phyloP scores from a whole-genome alignment of 2,888 invertebrate species.

The Caenorhabditis sp. region DNA sequence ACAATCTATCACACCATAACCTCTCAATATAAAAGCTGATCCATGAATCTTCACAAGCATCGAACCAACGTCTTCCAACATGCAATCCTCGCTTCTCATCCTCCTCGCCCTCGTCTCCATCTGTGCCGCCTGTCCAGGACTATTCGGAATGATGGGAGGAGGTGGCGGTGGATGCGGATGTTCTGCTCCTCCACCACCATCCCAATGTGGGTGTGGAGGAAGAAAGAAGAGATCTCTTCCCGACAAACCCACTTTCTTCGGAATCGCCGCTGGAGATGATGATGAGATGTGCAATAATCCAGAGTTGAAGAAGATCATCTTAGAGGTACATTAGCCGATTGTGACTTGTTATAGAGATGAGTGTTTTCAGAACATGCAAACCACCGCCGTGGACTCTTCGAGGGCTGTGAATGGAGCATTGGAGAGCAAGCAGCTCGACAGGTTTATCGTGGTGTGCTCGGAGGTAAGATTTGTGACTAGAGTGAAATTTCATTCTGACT shows the following conservation, averaged over 20 bases:
- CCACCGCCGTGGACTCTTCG: slow-evolving; percentile 33
- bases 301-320: slow-evolving; percentile 14
- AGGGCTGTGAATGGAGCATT: slow-evolving; percentile 45
- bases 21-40: no score
- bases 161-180: slow-evolving; percentile 66
- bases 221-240: slow-evolving; percentile 59
- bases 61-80: background rate
- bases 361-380: slow-evolving; percentile 50
- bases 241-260: slow-evolving; percentile 43
- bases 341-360: background rate
- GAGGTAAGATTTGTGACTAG: slow-evolving; percentile 10
- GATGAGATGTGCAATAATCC: slow-evolving; percentile 44
- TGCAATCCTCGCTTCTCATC: slow-evolving; percentile 50
- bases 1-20: no score
- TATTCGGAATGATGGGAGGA: slow-evolving; percentile 60
- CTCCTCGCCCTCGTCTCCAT: slow-evolving; percentile 46
- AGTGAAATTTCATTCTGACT: background rate
- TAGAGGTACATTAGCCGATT: slow-evolving; percentile 10
- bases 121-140: slow-evolving; percentile 57
- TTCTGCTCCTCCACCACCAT: slow-evolving; percentile 65
- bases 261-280: slow-evolving; percentile 37
- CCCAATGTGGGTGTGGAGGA: slow-evolving; percentile 62
- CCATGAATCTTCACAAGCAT: no score
- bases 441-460: slow-evolving; percentile 52
- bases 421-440: slow-evolving; percentile 36